Evolutionary conservation across 2,113 vertebrate genomes (phyloP).

Genomic region (Natator depressus): DNA sequence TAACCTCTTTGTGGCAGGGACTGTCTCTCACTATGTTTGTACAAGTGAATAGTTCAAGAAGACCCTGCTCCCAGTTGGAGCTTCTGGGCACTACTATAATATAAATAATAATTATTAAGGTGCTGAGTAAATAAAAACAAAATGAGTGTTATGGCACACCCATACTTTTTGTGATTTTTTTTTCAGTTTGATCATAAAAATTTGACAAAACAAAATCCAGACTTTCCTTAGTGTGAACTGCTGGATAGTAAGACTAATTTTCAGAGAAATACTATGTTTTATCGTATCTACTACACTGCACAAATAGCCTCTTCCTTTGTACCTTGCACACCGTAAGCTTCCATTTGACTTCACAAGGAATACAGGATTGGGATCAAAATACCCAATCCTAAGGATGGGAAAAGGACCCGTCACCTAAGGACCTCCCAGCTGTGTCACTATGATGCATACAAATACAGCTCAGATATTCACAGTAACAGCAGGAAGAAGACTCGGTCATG

Average conservation of each 20-base stretch:
- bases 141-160: neutral
- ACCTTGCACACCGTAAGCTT: neutral
- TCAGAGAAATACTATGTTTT: neutral
- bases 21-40: neutral
- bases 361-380: neutral
- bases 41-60: neutral
- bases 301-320: neutral
- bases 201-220: rapidly evolving
- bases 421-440: neutral
- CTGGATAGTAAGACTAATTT: neutral
- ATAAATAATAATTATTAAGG: neutral
- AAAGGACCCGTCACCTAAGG: neutral
- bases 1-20: neutral
- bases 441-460: rapidly evolving
- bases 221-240: neutral
- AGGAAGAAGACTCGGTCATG: neutral
- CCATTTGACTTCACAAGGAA: neutral
- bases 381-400: too few relatives aligned
- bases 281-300: neutral
- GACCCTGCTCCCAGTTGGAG: neutral
- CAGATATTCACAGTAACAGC: neutral
- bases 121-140: neutral
- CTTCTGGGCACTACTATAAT: neutral
- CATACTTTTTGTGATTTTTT: neutral
- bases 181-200: neutral